phyloP scores from a whole-genome alignment of 2,113 vertebrate genomes.

The Himantopus leucocephalus region DNA sequence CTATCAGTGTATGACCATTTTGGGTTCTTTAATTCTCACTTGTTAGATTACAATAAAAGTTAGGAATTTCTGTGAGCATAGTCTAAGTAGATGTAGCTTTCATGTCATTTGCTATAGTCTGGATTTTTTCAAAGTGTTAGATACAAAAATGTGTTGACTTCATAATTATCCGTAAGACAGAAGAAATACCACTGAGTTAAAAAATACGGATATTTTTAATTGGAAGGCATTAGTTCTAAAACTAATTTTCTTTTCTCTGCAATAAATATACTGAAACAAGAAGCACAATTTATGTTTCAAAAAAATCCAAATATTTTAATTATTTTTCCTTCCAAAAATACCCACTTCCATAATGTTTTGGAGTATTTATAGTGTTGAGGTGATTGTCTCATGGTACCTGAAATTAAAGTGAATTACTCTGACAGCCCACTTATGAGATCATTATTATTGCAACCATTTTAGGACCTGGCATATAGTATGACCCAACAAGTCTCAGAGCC shows the following conservation, averaged over 20 bases:
- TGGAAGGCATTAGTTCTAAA: not conserved
- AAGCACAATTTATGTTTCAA: not conserved
- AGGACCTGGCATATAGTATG: not conserved
- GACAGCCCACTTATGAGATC: not conserved
- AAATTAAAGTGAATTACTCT: not conserved
- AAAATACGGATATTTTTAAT: not conserved
- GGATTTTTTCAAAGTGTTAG: not conserved
- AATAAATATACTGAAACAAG: not conserved
- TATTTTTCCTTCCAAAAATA: not conserved
- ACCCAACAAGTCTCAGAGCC: not conserved
- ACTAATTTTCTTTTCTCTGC: not conserved
- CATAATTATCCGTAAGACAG: not conserved
- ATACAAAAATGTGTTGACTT: not conserved
- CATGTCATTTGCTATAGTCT: not conserved
- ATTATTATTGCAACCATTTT: conserved; percentile 23
- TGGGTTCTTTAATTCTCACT: not conserved
- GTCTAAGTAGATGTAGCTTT: not conserved
- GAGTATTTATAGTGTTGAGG: not conserved
- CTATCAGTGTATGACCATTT: not conserved
- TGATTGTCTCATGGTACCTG: not conserved
- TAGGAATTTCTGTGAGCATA: not conserved
- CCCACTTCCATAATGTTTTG: not conserved
- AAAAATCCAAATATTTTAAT: not conserved
- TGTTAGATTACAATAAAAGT: not conserved
- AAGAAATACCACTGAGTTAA: not conserved